Conservation (phyloP, 2,113 vertebrate species). For the Labeo rohita region DNA sequence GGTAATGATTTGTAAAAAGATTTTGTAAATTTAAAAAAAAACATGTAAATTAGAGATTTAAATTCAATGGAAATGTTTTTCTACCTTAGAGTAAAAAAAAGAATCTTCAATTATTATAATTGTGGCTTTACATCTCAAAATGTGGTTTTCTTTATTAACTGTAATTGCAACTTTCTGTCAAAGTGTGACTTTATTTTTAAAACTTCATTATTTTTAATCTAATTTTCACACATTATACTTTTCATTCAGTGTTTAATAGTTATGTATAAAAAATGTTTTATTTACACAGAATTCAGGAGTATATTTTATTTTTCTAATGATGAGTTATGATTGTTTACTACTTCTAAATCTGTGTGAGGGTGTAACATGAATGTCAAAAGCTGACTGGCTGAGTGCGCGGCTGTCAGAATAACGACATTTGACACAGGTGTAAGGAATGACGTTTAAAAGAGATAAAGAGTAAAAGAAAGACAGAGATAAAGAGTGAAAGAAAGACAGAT, state of each 20-base stretch:
- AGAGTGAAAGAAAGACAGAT: conserved; percentile 35
- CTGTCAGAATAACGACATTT: neutral
- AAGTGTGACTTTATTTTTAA: neutral
- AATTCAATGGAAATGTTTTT: neutral
- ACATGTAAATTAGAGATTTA: too few species aligned
- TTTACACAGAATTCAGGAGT: neutral
- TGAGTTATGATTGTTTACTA: neutral
- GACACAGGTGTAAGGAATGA: conserved; percentile 31
- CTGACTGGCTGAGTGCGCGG: conserved; percentile 22
- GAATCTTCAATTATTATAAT: neutral
- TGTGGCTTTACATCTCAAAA: neutral
- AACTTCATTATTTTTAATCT: neutral
- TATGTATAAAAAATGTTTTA: neutral
- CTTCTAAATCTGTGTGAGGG: neutral
- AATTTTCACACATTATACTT: neutral
- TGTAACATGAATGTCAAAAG: neutral
- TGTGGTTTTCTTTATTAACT: too few species aligned
- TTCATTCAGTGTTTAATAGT: neutral
- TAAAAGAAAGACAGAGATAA: conserved; percentile 23
- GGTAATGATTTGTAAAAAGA: neutral
- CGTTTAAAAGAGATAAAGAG: conserved; percentile 19
- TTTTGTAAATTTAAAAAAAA: too few species aligned
- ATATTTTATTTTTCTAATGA: neutral
- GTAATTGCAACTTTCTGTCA: neutral
- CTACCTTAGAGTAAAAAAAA: neutral